phyloP scores from a whole-genome alignment of 1,140 invertebrate genomes.

The Zophobas morio region DNA sequence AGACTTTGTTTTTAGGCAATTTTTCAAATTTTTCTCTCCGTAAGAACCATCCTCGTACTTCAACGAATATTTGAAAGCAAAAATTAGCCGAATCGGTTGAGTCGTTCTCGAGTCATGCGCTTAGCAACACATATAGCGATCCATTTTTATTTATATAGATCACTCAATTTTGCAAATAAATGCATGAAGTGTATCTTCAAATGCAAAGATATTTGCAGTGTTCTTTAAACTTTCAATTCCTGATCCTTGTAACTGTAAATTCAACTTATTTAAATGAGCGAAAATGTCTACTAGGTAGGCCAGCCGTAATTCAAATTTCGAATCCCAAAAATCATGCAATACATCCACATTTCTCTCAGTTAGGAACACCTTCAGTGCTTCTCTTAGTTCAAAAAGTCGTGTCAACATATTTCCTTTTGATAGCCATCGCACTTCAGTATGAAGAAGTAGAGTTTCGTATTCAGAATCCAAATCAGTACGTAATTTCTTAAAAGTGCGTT shows the following conservation, averaged over 20 bases:
- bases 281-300: constrained; percentile 58
- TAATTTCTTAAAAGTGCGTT: constrained; percentile 58
- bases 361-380: constrained; percentile 50
- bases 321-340: constrained; percentile 48
- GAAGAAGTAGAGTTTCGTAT: constrained; percentile 58
- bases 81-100: too few relatives aligned
- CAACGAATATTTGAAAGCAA: too few relatives aligned
- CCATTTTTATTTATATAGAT: constrained; percentile 26
- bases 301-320: constrained; percentile 53
- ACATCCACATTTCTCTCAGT: constrained; percentile 49
- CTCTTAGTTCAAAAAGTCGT: constrained; percentile 56
- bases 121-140: too few relatives aligned
- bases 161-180: constrained; percentile 54
- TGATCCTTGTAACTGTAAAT: constrained; percentile 56
- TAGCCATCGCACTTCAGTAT: constrained; percentile 57
- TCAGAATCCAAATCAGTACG: constrained; percentile 57
- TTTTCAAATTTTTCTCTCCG: too few relatives aligned
- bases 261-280: constrained; percentile 57
- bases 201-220: constrained; percentile 54
- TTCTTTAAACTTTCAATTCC: constrained; percentile 52
- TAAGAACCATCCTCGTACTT: too few relatives aligned
- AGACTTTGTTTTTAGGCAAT: too few relatives aligned
- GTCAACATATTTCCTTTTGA: constrained; percentile 60
- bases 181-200: constrained; percentile 54
- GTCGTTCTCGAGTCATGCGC: too few relatives aligned